phyloP scores from a whole-genome alignment of 2,113 vertebrate species.

The Coptodon rendalli region DNA sequence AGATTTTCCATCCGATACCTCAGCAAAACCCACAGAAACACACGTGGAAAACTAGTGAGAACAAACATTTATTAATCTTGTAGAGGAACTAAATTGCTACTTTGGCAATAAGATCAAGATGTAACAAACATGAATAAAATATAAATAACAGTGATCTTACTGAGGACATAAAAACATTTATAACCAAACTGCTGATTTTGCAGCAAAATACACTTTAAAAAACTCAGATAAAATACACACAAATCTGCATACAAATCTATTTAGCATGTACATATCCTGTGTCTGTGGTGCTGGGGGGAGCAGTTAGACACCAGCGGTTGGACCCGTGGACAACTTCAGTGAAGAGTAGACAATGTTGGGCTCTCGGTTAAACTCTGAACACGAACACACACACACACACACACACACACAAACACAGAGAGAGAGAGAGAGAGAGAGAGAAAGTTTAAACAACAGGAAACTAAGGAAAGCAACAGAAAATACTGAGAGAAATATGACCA shows the following conservation, averaged over 20 bases:
- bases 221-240: neutral
- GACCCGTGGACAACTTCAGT: accelerated
- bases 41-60: neutral
- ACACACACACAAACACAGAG: too few species aligned
- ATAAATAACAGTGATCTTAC: neutral
- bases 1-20: neutral
- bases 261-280: too few species aligned
- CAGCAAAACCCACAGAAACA: neutral
- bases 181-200: neutral
- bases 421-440: too few species aligned
- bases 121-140: neutral
- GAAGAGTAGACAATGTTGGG: too few species aligned
- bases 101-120: neutral
- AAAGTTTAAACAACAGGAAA: too few species aligned
- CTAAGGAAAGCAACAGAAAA: too few species aligned
- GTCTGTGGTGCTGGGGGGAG: too few species aligned
- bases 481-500: too few species aligned
- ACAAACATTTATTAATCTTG: neutral
- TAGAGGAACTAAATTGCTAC: neutral
- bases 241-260: too few species aligned
- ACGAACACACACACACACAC: too few species aligned
- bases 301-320: too few species aligned
- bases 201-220: neutral
- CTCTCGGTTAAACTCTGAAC: too few species aligned
- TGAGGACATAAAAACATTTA: neutral